Percentiles rank a stretch among this genome's conserved stretches.
phyloP scores from a whole-genome alignment of 2,113 vertebrate genomes.

The Tachycineta bicolor region DNA sequence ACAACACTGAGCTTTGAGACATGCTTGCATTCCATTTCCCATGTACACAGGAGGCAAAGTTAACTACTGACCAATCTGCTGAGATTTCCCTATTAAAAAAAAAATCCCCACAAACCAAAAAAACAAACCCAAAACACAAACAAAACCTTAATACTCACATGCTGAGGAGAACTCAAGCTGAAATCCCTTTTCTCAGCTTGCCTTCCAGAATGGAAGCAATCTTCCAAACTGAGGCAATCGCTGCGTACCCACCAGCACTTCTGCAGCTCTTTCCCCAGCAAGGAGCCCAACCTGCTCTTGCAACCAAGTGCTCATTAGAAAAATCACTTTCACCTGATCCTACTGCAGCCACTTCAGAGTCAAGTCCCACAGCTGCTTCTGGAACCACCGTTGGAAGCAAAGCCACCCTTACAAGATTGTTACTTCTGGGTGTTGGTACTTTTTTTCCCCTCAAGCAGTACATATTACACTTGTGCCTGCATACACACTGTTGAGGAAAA shows the following conservation, averaged over 20 bases:
- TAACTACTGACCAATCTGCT: background rate
- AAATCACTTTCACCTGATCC: background rate
- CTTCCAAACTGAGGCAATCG: background rate
- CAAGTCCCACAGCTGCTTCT: background rate
- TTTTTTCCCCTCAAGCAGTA: background rate
- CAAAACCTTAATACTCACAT: background rate
- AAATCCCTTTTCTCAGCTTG: background rate
- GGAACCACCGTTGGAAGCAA: background rate
- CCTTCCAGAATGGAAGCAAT: background rate
- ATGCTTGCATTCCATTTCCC: background rate
- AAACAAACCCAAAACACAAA: background rate
- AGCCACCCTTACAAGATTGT: background rate
- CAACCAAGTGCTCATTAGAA: background rate
- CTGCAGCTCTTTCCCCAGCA: background rate
- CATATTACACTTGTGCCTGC: accelerated
- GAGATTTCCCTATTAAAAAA: background rate
- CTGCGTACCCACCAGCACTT: accelerated
- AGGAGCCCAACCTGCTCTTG: background rate
- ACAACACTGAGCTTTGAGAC: background rate
- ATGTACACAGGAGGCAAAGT: accelerated
- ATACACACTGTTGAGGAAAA: background rate
- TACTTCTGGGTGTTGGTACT: background rate
- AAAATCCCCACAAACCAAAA: background rate
- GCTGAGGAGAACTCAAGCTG: background rate
- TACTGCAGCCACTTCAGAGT: background rate